phyloP scores from a whole-genome alignment of 2,888 invertebrate genomes.

The Melinaea marsaeus region DNA sequence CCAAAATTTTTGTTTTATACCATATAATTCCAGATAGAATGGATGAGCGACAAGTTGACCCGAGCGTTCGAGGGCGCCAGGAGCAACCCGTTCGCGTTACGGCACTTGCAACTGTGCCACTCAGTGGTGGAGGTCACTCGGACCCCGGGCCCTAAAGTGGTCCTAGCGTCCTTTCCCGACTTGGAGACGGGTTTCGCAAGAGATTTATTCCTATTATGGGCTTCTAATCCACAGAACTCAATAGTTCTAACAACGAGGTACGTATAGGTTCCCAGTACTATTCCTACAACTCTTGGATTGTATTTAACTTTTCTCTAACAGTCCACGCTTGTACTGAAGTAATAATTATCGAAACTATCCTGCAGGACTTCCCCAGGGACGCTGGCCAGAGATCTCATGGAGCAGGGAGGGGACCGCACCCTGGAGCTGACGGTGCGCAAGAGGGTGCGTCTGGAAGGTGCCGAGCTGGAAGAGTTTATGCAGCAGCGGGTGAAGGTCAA shows the following conservation, averaged over 20 bases:
- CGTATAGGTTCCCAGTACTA: slow-evolving; percentile 18
- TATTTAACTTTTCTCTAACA: no score
- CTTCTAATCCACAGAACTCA: slow-evolving; percentile 92
- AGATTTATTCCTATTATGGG: slow-evolving; percentile 97
- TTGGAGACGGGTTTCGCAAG: slow-evolving; percentile 97
- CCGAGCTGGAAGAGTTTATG: slow-evolving; percentile 86
- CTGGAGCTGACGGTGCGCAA: slow-evolving; percentile 84
- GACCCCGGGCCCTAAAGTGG: slow-evolving; percentile 89
- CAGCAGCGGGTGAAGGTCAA: slow-evolving; percentile 73
- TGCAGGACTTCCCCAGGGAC: slow-evolving; percentile 88
- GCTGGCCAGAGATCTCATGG: slow-evolving; percentile 86
- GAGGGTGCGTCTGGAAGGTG: slow-evolving; percentile 85
- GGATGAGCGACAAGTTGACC: slow-evolving; percentile 99
- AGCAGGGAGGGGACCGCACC: slow-evolving; percentile 84
- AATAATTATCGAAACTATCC: no score
- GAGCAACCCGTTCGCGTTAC: slow-evolving; percentile 97
- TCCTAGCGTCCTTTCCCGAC: slow-evolving; percentile 95
- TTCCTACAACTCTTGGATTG: no score
- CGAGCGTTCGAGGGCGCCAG: slow-evolving; percentile 93
- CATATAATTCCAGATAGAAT: slow-evolving; percentile 85
- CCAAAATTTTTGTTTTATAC: background rate
- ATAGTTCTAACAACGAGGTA: slow-evolving; percentile 93
- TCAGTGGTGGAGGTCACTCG: slow-evolving; percentile 88
- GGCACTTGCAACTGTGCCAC: slow-evolving; percentile 96
- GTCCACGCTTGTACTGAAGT: no score